Base-by-base conservation (phyloP, 2,113 vertebrate genomes). In the Gallinago jamesoni region DNA sequence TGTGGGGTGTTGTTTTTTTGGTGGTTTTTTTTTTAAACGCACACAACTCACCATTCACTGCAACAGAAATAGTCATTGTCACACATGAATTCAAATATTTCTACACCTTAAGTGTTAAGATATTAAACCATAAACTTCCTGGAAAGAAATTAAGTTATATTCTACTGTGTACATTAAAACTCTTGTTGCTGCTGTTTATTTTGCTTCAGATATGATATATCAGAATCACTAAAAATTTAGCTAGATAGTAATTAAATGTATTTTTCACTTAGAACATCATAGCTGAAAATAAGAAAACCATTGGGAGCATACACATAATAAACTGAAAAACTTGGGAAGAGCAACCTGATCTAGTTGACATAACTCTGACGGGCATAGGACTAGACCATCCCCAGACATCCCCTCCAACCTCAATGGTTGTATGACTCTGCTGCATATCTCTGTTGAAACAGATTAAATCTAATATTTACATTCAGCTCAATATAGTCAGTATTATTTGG, bases 281-380 rank as follows among this genome's bases (percentile, higher is more conserved):
- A 82, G 31, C 7, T 57, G 39, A 77, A 69, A 16, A 10, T 22
- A 74, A 69, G 39, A 74, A 67, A 89, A 64, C 4, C 27, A 48
- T 6, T 53, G 33, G 28, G 25, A 81, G 3, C 14, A 18, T 11
- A 69, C 5, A 73, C 1, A 0, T 60, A 45, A 60, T 31, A 80
- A 89, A 57, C 23, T 12, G 37, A 85, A 81, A 53, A 63, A 27
- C 12, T 19, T 33, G 31, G 24, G 20, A 24, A 81, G 50, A 62
- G 37, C 43, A 66, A 88, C 31, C 50, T 48, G 8, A 69, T 69
- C 37, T 39, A 43, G 12, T 3, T 76, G 45, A 50, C 47, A 14
- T 6, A n/a, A 47, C 52, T 92, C 45, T 52, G 35, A 77, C 0
- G 0, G 24, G 11, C 0, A 3, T 12, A 72, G 35, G 30, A 47